Conservation (phyloP, 1,140 invertebrate species). For the Aphidius gifuensis region DNA sequence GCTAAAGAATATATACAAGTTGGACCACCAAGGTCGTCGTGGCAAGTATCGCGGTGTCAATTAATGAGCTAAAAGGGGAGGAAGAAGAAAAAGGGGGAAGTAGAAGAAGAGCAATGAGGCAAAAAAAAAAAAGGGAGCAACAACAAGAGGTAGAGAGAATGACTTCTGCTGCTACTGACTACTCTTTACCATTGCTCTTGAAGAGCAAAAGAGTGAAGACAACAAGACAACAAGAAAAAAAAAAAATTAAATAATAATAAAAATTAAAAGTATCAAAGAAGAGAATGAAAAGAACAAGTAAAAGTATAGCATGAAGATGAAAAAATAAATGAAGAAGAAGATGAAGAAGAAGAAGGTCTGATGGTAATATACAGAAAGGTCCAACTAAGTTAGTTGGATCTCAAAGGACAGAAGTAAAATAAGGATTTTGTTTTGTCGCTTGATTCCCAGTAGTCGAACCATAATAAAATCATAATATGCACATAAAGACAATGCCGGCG, state of each 20-base stretch:
- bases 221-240: not conserved
- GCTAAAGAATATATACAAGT: slow-evolving; percentile 21
- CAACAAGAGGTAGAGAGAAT: not conserved
- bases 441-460: slow-evolving; percentile 45
- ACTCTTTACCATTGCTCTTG: too few relatives aligned
- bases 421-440: slow-evolving; percentile 44
- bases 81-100: not conserved
- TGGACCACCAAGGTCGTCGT: slow-evolving; percentile 46
- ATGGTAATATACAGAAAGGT: too few relatives aligned
- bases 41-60: slow-evolving; percentile 48
- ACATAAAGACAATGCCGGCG: slow-evolving; percentile 50
- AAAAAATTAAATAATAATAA: not conserved
- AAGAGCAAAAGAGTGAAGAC: too few relatives aligned
- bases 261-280: not conserved
- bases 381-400: not conserved
- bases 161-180: slow-evolving; percentile 4
- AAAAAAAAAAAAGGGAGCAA: not conserved
- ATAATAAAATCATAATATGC: slow-evolving; percentile 56
- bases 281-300: too few relatives aligned
- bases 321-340: too few relatives aligned
- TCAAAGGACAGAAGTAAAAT: too few relatives aligned
- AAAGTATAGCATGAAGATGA: too few relatives aligned
- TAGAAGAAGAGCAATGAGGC: slow-evolving; percentile 4
- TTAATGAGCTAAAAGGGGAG: slow-evolving; percentile 41
- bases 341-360: too few relatives aligned